These are phyloP conservation scores for Cynocephalus volans DNA, from an alignment of 2,113 vertebrate genomes.

Conservation along the genomic window DNA sequence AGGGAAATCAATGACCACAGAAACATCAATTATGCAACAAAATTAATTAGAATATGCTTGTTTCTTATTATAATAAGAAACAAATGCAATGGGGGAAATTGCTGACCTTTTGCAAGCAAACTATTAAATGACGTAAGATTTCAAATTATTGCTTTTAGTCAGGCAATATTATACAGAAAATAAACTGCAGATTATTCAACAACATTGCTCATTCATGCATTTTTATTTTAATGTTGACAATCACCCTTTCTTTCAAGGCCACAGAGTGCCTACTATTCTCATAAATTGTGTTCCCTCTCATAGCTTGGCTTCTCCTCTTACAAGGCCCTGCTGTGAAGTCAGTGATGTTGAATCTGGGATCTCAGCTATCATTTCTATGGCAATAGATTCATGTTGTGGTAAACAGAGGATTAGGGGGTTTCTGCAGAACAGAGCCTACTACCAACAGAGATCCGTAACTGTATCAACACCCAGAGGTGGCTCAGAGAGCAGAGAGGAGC, in stretches of 20 bases:
- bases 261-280: constrained; percentile 69
- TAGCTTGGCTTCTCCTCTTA: constrained; percentile 70
- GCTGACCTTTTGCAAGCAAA: constrained; percentile 70
- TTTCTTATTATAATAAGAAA: constrained; percentile 73
- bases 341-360: constrained; percentile 73
- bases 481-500: not conserved
- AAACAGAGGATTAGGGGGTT: constrained; percentile 85
- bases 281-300: constrained; percentile 11
- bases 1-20: constrained; percentile 57
- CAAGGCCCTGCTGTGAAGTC: constrained; percentile 71
- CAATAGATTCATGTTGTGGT: constrained; percentile 83
- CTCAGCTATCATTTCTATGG: constrained; percentile 86
- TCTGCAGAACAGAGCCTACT: constrained; percentile 73
- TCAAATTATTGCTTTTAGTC: constrained; percentile 52
- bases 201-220: constrained; percentile 72
- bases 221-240: constrained; percentile 71
- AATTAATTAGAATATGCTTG: constrained; percentile 53
- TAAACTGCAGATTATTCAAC: constrained; percentile 54
- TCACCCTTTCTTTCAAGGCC: constrained; percentile 67
- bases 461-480: not conserved
- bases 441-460: constrained; percentile 7
- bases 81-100: constrained; percentile 51
- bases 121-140: constrained; percentile 58
- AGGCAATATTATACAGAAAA: constrained; percentile 60
- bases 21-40: constrained; percentile 16